phyloP scores from a whole-genome alignment of 2,113 vertebrate genomes.

The Fukomys damarensis region DNA sequence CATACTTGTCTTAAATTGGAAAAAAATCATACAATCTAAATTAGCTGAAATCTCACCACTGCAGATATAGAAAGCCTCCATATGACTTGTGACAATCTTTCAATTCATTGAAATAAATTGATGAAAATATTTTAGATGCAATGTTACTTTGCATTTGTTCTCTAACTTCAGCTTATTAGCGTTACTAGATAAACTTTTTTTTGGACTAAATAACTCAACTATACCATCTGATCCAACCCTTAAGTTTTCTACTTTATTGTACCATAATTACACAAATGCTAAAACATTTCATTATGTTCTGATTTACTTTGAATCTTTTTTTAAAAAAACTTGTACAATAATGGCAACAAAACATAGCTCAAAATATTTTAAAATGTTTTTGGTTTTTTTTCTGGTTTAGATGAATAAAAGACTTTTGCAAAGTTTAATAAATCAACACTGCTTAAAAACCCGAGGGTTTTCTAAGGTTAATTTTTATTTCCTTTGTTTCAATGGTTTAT shows the following conservation, averaged over 20 bases:
- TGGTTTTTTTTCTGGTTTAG: not conserved
- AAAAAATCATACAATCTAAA: constrained; percentile 48
- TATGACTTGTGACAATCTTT: not conserved
- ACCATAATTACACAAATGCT: not conserved
- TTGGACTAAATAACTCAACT: constrained; percentile 20
- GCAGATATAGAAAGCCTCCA: not conserved
- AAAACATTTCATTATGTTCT: not conserved
- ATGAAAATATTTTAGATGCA: constrained; percentile 36
- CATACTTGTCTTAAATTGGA: constrained; percentile 2
- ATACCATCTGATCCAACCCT: constrained; percentile 1
- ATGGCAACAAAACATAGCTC: not conserved
- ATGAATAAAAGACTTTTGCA: not conserved
- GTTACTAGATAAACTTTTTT: not conserved
- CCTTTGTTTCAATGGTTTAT: not conserved
- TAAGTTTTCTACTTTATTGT: not conserved
- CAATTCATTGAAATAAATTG: constrained; percentile 47
- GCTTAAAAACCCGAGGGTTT: not conserved
- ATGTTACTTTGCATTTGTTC: constrained; percentile 21
- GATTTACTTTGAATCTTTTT: constrained; percentile 4
- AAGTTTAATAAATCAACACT: not conserved
- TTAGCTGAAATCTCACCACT: constrained; percentile 1
- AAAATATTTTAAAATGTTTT: constrained; percentile 33
- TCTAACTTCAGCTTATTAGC: not conserved
- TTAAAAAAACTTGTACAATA: constrained; percentile 17
- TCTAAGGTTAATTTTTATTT: constrained; percentile 13